A percentile compares a stretch with the other conserved stretches of the same genome.
These are phyloP conservation scores for Chromis chromis DNA, from an alignment of 2,797 vertebrate genomes.

Conservation along the genomic window DNA sequence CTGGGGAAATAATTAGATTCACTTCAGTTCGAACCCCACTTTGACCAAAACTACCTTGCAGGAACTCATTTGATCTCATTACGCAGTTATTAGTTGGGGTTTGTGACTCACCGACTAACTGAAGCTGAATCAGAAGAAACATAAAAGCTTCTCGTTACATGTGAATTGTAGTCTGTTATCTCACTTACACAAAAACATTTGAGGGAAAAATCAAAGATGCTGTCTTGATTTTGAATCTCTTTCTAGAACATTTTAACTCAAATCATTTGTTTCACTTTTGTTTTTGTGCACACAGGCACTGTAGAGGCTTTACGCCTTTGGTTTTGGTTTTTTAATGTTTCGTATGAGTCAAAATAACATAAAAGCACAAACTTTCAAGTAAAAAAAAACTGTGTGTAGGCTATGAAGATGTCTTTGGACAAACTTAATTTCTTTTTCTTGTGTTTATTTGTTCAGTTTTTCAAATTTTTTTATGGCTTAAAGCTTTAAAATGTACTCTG, in stretches of 20 bases:
- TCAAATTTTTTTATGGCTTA: too few species aligned
- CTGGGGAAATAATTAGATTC: not conserved
- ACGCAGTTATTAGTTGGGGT: too few species aligned
- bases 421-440: not conserved
- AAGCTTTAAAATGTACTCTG: not conserved
- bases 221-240: not conserved
- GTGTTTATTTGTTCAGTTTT: too few species aligned
- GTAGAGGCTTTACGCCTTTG: not conserved
- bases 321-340: too few species aligned
- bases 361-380: not conserved
- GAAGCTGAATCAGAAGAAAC: too few species aligned
- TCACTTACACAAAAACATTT: not conserved
- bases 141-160: too few species aligned
- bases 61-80: too few species aligned
- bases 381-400: not conserved
- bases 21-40: not conserved
- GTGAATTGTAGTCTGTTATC: too few species aligned
- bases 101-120: too few species aligned
- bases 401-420: not conserved
- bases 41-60: too few species aligned
- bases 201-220: not conserved
- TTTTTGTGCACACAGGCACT: not conserved
- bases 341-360: not conserved
- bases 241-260: not conserved
- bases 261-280: not conserved